Evolutionary conservation across 2,797 vertebrate species (phyloP).

Genomic region (Galagoides demidoff): DNA sequence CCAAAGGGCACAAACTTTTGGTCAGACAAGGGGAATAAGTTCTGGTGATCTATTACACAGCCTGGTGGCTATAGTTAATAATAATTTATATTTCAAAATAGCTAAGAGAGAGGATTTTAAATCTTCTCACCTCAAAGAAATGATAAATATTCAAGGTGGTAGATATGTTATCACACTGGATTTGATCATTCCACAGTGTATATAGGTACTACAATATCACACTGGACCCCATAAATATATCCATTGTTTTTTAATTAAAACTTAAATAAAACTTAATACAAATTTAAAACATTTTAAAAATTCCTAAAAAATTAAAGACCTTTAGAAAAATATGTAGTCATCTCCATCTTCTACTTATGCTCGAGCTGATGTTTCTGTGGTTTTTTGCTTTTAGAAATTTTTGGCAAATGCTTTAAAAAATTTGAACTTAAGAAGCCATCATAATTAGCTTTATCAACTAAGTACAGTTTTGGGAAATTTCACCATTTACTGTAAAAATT

Average conservation of each 20-base stretch:
- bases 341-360: background rate
- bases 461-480: background rate
- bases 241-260: background rate
- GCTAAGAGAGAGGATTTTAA: background rate
- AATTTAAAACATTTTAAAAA: background rate
- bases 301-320: background rate
- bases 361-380: background rate
- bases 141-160: background rate
- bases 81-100: background rate
- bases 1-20: background rate
- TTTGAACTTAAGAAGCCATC: background rate
- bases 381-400: background rate
- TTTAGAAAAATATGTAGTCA: background rate
- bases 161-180: background rate
- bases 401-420: background rate
- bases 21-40: background rate
- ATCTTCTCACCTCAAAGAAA: background rate
- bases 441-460: background rate
- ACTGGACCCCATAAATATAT: background rate
- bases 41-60: background rate
- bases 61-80: background rate
- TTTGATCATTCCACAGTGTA: background rate
- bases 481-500: background rate
- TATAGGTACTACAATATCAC: background rate
- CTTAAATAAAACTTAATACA: background rate